Evolutionary conservation across 2,113 vertebrate species (phyloP), one percentile per base, ranked within the genome.

Genomic region (Lagenorhynchus albirostris): DNA sequence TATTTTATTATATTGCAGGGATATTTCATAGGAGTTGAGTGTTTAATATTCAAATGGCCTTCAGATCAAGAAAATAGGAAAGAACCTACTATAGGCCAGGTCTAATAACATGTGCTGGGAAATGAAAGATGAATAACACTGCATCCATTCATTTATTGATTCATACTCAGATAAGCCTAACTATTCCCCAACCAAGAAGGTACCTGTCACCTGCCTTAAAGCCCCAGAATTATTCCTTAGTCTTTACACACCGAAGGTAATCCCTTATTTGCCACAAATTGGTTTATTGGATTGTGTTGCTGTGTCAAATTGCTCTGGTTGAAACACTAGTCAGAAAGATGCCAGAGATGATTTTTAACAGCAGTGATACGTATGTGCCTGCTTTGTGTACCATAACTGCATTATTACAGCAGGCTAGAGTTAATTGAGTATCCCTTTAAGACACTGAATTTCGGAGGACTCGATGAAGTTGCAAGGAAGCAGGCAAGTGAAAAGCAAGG

Each of bases 21-120:
- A 82, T 80, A 74, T 89, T 93, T 93, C 41, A 33, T 58, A 77
- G 58, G 10, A 87, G 67, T 29, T 62, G 60, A 95, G 71, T 84
- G 25, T 82, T 92, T 92, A 92, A 97, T 93, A 93, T 95, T 86
- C 73, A 93, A 79, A 91, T 73, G 65, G 21, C 25, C 62, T 95
- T 93, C 77, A 38, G 41, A 71, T 31, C 60, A 67, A 88, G 29
- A 62, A 92, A 96, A 50, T 44, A 44, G 7, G 2, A 91, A 93
- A 60, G 9, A 38, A 36, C 2, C 55, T 89, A 31, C 18, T 82
- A 9, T 29, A 50, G 36, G 2, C 2, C 20, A 65, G 31, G 3
- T 1, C 33, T 58, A 31, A 60, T 29, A 73, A 31, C 6, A 9
- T 29, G n/a, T 20, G 10, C 47, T 85, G 20, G 58, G 8, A 90